phyloP scores from a whole-genome alignment of 2,888 invertebrate species.

The Furcula furcula region DNA sequence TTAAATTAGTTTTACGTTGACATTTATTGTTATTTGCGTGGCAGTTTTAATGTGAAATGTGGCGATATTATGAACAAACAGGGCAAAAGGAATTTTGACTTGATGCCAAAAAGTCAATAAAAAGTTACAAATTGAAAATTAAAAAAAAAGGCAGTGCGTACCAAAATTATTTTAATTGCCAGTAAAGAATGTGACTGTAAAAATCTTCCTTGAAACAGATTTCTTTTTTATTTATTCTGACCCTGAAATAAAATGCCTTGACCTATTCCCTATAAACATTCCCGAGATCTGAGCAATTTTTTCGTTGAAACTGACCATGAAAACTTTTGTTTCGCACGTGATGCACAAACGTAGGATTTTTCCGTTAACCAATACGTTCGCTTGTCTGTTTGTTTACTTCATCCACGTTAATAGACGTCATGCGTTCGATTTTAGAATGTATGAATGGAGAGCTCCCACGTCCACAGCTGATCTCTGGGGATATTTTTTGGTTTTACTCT shows the following conservation, averaged over 20 bases:
- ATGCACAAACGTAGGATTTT: conserved; percentile 20
- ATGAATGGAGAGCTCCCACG: conserved; percentile 20
- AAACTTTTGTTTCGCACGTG: conserved; percentile 2
- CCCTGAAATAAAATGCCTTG: conserved; percentile 11
- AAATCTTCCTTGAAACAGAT: too few species aligned
- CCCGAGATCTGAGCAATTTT: conserved; percentile 6
- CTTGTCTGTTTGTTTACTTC: conserved; percentile 22
- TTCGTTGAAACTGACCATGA: conserved; percentile 16
- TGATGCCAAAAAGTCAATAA: too few species aligned
- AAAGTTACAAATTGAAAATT: too few species aligned
- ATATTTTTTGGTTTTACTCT: conserved; percentile 13
- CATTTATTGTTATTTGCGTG: conserved; percentile 23
- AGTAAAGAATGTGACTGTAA: too few species aligned
- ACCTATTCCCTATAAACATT: conserved; percentile 21
- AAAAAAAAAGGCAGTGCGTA: too few species aligned
- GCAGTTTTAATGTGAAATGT: too few species aligned
- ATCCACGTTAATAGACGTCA: conserved; percentile 10
- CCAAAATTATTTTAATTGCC: too few species aligned
- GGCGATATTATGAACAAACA: too few species aligned
- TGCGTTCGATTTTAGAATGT: conserved; percentile 20
- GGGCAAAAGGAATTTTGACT: too few species aligned
- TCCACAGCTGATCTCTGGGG: conserved; percentile 18
- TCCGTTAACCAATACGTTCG: conserved; percentile 10
- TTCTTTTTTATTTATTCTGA: too few species aligned
- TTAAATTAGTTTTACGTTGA: conserved; percentile 20